phyloP scores from a whole-genome alignment of 2,888 invertebrate genomes.

The Papilio protenor region DNA sequence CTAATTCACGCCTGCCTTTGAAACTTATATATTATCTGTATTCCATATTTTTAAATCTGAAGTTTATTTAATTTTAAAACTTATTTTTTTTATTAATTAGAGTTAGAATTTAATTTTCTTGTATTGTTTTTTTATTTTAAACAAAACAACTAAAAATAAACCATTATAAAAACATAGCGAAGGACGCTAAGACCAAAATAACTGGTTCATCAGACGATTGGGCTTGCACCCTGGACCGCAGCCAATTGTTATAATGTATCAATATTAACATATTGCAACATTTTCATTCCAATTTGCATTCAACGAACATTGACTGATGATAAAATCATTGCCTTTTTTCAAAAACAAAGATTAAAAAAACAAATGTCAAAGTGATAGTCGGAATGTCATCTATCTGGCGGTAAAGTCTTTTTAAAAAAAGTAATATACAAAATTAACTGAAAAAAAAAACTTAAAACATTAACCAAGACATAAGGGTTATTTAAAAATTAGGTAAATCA shows the following conservation, averaged over 20 bases:
- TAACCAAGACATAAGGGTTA: background rate
- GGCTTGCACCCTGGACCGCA: conserved; percentile 62
- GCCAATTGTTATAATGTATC: conserved; percentile 58
- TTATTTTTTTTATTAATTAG: background rate
- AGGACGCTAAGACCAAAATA: conserved; percentile 73
- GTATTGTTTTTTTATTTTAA: conserved; percentile 43
- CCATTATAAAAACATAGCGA: conserved; percentile 65
- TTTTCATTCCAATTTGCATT: conserved; percentile 8
- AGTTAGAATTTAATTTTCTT: conserved; percentile 10
- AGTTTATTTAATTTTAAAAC: background rate
- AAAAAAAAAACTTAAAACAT: background rate
- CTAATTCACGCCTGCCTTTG: too few relatives aligned
- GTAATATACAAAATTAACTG: background rate
- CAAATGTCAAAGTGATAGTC: conserved; percentile 15
- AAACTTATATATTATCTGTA: too few relatives aligned
- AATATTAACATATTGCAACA: conserved; percentile 20
- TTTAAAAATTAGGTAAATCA: background rate
- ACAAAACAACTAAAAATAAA: conserved; percentile 63
- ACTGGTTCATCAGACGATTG: conserved; percentile 71
- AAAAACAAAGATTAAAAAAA: background rate
- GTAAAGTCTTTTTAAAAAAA: background rate
- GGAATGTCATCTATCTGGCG: background rate
- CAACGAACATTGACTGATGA: background rate
- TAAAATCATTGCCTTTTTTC: background rate
- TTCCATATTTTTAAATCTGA: too few relatives aligned